Evolutionary conservation across 1,140 invertebrate genomes (phyloP), one percentile per base, ranked within the genome.

Genomic region (Drosophila obscura): DNA sequence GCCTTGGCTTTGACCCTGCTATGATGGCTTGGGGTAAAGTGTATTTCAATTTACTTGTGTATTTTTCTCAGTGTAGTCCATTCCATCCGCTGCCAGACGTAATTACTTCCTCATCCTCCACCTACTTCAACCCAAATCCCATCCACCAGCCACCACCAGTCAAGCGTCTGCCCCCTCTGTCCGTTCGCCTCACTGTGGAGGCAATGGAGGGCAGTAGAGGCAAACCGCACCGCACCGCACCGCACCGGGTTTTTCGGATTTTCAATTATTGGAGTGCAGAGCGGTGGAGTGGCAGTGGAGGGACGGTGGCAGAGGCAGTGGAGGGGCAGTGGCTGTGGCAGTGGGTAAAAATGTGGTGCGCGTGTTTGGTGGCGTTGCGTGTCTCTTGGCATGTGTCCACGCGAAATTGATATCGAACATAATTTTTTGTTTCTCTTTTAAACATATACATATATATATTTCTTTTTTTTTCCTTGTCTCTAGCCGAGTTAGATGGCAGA

Each of bases 371-470:
- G 83, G 82, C 83, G 82, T 87, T 88, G 83, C 82, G 83, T 87
- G 82, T 87, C 82, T 79, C 57, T 88, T 87, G 83, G 82, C 82
- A 87, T 87, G 83, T 87, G 82, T 87, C 82, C 83, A 87, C 83
- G 83, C 83, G 82, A 87, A 87, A 87, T 87, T 87, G 82, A 87
- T 87, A 87, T 87, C 74, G 83, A 85, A 87, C 82, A 85, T 87
- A 81, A 85, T 87, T 87, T 87, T 87, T 68, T 67, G 49, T 39
- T 67, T 67, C 56, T 43, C 43, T 68, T 56, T 68, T 48, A 56
- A 68, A 67, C 65, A 67, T 68, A 68, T 56, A 56, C 64, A 28
- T 28, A 24, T 13, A 46, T 31, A 44, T 59, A 16, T 26, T 45
- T 26, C 50, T 13, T 35, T 11, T 22, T 69, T 26, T 39, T 35